These are phyloP conservation scores for Drosophila bipectinata DNA, from an alignment of 1,140 invertebrate species.

Conservation along the genomic window DNA sequence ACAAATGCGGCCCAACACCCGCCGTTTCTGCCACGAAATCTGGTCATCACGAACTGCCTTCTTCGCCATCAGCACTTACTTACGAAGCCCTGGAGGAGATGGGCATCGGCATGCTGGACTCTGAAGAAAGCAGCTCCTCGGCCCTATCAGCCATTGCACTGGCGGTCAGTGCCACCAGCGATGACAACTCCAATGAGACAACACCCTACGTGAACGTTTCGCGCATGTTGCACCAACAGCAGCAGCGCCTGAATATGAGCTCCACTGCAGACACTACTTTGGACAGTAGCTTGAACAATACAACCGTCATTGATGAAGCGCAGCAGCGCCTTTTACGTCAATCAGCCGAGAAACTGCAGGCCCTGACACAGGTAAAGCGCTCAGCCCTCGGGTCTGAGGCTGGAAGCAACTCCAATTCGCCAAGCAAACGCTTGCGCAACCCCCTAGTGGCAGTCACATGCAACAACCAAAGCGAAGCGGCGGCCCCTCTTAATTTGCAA, in stretches of 20 bases:
- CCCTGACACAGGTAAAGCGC: constrained; percentile 49
- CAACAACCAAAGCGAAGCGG: constrained; percentile 24
- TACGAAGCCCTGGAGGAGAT: constrained; percentile 78
- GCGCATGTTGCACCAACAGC: constrained; percentile 63
- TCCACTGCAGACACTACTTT: constrained; percentile 51
- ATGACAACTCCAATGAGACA: constrained; percentile 79
- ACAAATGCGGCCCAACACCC: constrained; percentile 31
- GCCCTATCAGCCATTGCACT: constrained; percentile 68
- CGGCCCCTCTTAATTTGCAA: constrained; percentile 49
- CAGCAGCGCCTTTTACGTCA: constrained; percentile 34
- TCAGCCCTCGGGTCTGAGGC: constrained; percentile 29
- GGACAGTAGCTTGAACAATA: constrained; percentile 43
- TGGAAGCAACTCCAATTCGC: constrained; percentile 67
- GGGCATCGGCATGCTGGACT: constrained; percentile 82
- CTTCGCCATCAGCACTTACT: constrained; percentile 66
- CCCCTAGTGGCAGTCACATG: constrained; percentile 64
- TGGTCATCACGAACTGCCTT: constrained; percentile 61
- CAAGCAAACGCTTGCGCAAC: constrained; percentile 68
- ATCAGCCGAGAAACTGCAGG: constrained; percentile 43
- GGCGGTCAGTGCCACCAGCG: constrained; percentile 63
- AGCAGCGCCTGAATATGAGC: constrained; percentile 44
- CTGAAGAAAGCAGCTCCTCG: constrained; percentile 81
- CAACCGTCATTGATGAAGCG: constrained; percentile 42
- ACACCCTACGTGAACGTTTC: constrained; percentile 65
- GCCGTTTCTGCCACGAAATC: constrained; percentile 46